Percentiles rank a stretch among this genome's conserved stretches.
phyloP scores from a whole-genome alignment of 1,140 invertebrate species.

The Brachionus koreanus region DNA sequence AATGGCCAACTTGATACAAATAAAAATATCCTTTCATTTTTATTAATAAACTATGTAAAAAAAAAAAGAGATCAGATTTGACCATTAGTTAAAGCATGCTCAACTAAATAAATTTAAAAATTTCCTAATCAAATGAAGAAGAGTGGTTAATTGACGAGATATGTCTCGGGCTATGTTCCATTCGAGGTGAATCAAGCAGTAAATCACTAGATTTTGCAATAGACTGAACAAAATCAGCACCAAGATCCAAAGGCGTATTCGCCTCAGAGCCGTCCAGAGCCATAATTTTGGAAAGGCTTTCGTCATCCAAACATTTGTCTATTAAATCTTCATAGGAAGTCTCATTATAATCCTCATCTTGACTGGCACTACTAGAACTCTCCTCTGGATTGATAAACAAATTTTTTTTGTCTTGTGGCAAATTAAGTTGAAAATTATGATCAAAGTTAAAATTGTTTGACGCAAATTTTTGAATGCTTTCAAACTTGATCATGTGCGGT shows the following conservation, averaged over 20 bases:
- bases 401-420: neutral
- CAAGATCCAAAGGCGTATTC: neutral
- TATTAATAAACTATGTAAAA: too few relatives aligned
- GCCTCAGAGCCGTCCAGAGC: neutral
- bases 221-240: neutral
- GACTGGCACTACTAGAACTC: neutral
- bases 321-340: conserved; percentile 10
- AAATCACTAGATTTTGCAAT: neutral
- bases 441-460: neutral
- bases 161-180: neutral
- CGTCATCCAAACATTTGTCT: neutral
- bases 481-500: neutral
- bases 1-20: too few relatives aligned
- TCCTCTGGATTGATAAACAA: neutral
- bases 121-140: neutral
- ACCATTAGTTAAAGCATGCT: neutral
- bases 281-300: neutral
- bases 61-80: neutral
- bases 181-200: neutral
- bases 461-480: neutral
- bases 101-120: neutral
- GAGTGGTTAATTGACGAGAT: neutral
- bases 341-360: neutral
- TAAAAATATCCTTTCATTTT: too few relatives aligned
- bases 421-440: neutral